Evolutionary conservation across 1,140 invertebrate genomes (phyloP).

Genomic region (Papilio xuthus): DNA sequence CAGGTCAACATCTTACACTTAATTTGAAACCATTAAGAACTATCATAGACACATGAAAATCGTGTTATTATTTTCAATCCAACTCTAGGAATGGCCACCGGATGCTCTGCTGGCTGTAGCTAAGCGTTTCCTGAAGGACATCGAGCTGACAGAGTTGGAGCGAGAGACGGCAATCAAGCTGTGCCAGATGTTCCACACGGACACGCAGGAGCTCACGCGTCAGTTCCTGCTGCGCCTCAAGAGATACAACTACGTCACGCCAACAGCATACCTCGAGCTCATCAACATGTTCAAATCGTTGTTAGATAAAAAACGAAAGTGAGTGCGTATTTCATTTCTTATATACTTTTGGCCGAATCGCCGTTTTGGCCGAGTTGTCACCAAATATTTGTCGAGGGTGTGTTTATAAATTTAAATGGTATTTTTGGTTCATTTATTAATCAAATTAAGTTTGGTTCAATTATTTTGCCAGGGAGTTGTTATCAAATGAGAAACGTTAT

Average conservation of each 20-base stretch:
- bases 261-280: conserved; percentile 96
- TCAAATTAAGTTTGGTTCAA: background rate
- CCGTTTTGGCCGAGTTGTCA: too few relatives aligned
- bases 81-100: conserved; percentile 91
- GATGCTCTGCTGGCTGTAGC: conserved; percentile 96
- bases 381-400: too few relatives aligned
- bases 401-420: too few relatives aligned
- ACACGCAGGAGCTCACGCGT: conserved; percentile 88
- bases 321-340: conserved; percentile 54
- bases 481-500: conserved; percentile 87
- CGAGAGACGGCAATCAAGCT: conserved; percentile 89
- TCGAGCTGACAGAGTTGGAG: conserved; percentile 90
- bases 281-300: conserved; percentile 95
- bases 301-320: conserved; percentile 88
- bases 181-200: conserved; percentile 95
- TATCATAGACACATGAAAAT: background rate
- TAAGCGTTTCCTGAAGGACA: conserved; percentile 91
- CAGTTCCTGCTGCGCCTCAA: conserved; percentile 88
- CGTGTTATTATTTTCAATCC: conserved; percentile 27
- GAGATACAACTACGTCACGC: conserved; percentile 95
- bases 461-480: conserved; percentile 81
- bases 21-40: background rate
- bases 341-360: background rate
- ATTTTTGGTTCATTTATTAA: too few relatives aligned
- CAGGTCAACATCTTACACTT: conserved; percentile 84